phyloP scores from a whole-genome alignment of 2,888 invertebrate species.

The Machimus atricapillus region DNA sequence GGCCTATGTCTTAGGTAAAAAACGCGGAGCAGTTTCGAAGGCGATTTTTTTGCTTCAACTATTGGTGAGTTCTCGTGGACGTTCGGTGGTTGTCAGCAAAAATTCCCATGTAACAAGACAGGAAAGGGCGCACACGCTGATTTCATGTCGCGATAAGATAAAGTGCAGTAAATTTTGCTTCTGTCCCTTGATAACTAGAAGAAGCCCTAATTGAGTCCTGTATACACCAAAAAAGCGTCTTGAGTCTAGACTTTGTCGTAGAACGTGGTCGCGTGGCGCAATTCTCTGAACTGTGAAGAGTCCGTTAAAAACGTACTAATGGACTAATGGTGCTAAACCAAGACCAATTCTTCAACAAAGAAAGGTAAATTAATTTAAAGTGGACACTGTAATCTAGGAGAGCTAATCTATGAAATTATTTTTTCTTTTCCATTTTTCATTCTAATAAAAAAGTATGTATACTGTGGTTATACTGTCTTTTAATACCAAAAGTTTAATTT shows the following conservation, averaged over 20 bases:
- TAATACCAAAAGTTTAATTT: not conserved
- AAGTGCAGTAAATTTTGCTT: constrained; percentile 35
- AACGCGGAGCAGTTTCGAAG: not conserved
- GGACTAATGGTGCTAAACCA: not conserved
- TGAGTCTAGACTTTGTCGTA: not conserved
- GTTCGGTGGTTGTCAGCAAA: not conserved
- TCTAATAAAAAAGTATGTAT: too few relatives aligned
- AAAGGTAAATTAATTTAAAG: not conserved
- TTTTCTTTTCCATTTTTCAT: not conserved
- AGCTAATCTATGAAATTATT: not conserved
- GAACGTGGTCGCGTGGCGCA: not conserved
- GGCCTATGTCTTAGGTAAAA: constrained; percentile 24
- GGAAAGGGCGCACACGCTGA: constrained; percentile 31
- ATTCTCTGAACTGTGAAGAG: not conserved
- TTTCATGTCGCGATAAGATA: constrained; percentile 33
- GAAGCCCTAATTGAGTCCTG: not conserved
- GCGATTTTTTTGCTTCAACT: not conserved
- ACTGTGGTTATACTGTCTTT: too few relatives aligned
- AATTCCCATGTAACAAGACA: not conserved
- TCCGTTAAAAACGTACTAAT: not conserved
- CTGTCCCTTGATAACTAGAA: constrained; percentile 3
- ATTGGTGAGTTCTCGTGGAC: not conserved
- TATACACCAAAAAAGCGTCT: not conserved
- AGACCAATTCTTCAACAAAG: not conserved
- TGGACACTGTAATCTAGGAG: not conserved